A percentile compares a stretch with the other conserved stretches of the same genome.
Conservation (phyloP, 2,113 vertebrate genomes). For the Lamprotornis superbus region DNA sequence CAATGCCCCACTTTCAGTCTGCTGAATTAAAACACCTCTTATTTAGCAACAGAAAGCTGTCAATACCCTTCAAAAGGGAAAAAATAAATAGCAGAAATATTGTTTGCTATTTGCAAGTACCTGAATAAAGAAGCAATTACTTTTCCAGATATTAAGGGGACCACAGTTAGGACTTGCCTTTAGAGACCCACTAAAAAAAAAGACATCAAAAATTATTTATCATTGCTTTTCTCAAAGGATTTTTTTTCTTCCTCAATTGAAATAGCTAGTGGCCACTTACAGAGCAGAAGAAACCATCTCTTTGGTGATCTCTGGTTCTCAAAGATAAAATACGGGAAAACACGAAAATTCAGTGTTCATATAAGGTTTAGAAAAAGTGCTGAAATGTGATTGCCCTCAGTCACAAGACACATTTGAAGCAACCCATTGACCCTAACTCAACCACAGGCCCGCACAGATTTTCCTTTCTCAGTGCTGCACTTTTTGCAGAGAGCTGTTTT, state of each 20-base stretch:
- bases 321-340: background rate
- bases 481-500: background rate
- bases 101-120: background rate
- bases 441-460: accelerated
- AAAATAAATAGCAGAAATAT: background rate
- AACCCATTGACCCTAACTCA: accelerated
- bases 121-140: background rate
- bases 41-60: background rate
- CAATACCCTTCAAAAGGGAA: background rate
- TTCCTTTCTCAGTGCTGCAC: background rate
- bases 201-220: background rate
- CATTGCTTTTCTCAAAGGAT: background rate
- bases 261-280: background rate
- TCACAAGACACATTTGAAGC: background rate
- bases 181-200: background rate
- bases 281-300: background rate
- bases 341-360: background rate
- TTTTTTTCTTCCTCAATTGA: background rate
- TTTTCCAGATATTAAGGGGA: background rate
- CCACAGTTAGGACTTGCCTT: background rate
- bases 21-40: background rate
- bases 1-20: background rate
- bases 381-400: background rate
- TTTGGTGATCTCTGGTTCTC: background rate
- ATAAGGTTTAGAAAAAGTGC: background rate